phyloP scores from a whole-genome alignment of 2,888 invertebrate species.

The Diabrotica balteata region DNA sequence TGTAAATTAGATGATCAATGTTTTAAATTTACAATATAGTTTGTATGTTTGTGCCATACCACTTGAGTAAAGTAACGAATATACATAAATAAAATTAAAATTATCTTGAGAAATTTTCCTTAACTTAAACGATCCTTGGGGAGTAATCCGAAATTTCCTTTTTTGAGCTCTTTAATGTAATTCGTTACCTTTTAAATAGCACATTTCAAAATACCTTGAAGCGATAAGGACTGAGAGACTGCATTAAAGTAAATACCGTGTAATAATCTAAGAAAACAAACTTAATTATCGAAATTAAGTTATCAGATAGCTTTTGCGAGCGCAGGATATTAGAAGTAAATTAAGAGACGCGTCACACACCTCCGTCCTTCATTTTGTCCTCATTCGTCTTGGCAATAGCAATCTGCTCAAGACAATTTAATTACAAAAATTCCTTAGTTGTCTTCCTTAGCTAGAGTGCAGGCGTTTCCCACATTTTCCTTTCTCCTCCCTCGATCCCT shows the following conservation, averaged over 20 bases:
- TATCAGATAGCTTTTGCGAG: slow-evolving; percentile 4
- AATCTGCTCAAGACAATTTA: slow-evolving; percentile 11
- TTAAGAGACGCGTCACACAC: slow-evolving; percentile 6
- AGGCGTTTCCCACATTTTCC: background rate
- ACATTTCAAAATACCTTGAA: too few relatives aligned
- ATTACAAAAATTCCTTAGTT: slow-evolving; percentile 16
- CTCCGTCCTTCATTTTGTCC: slow-evolving; percentile 4
- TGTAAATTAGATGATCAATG: too few relatives aligned
- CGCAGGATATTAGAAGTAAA: slow-evolving; percentile 16
- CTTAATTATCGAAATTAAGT: slow-evolving; percentile 23
- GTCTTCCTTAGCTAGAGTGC: background rate
- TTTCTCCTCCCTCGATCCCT: background rate
- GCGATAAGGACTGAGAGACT: background rate
- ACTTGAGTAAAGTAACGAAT: too few relatives aligned
- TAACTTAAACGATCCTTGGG: too few relatives aligned
- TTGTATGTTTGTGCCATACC: too few relatives aligned
- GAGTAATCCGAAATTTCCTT: too few relatives aligned
- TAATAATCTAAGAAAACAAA: slow-evolving; percentile 3
- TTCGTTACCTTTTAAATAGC: too few relatives aligned
- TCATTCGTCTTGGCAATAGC: slow-evolving; percentile 2
- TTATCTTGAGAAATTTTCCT: too few relatives aligned
- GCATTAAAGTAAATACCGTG: background rate
- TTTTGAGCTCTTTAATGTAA: too few relatives aligned
- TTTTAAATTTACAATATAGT: too few relatives aligned
- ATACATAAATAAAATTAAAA: too few relatives aligned